Conservation (phyloP, 2,797 vertebrate genomes). For the Halcyon chelicuti region DNA sequence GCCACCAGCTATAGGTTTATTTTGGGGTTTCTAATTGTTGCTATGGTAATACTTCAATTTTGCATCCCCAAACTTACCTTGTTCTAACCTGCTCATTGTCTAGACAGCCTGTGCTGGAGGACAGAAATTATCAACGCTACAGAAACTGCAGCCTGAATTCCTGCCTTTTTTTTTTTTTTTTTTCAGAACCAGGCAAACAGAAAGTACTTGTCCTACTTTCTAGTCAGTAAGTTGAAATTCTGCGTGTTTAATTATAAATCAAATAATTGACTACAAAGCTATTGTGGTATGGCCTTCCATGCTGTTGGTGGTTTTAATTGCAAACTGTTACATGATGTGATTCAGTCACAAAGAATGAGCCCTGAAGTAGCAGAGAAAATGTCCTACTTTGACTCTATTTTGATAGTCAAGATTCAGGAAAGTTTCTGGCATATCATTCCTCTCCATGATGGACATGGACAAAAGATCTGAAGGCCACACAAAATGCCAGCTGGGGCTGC, state of each 20-base stretch:
- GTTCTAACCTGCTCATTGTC: constrained; percentile 62
- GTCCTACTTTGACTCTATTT: constrained; percentile 55
- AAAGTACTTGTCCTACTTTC: constrained; percentile 64
- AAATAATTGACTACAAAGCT: constrained; percentile 70
- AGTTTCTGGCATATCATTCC: neutral
- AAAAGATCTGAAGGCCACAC: neutral
- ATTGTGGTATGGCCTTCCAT: constrained; percentile 48
- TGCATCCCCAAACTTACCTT: constrained; percentile 53
- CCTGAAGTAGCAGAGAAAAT: constrained; percentile 31
- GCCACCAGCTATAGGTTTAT: constrained; percentile 34
- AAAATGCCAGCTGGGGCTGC: neutral
- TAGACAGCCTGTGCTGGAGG: constrained; percentile 35
- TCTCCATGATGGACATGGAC: neutral
- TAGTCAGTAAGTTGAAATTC: constrained; percentile 66
- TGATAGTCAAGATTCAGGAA: neutral
- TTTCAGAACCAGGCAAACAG: constrained; percentile 21
- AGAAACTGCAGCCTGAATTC: constrained; percentile 39
- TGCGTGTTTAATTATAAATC: constrained; percentile 72
- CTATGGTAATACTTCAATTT: constrained; percentile 64
- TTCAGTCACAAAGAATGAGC: constrained; percentile 50
- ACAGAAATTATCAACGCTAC: constrained; percentile 28
- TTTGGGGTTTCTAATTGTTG: constrained; percentile 52
- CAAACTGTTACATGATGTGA: constrained; percentile 35
- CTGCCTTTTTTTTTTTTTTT: neutral
- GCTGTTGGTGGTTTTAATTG: constrained; percentile 54